Percentiles rank a stretch among this genome's conserved stretches.
Conservation (phyloP, 2,797 vertebrate genomes). For the Lindbergichthys nudifrons region DNA sequence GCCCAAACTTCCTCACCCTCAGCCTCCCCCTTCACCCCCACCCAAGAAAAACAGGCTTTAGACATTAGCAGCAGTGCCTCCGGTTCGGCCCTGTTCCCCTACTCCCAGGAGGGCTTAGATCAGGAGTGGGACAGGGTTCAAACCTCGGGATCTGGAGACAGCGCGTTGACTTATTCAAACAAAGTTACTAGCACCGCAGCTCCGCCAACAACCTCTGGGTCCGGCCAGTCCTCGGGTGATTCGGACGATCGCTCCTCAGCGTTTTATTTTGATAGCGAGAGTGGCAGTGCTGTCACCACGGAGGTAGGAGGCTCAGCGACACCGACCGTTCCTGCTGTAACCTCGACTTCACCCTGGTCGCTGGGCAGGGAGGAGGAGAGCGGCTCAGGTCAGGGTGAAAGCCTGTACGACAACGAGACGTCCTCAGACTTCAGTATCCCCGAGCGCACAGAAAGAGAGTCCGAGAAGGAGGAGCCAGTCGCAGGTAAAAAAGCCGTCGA, state of each 20-base stretch:
- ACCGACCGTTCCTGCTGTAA: constrained; percentile 24
- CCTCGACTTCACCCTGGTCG: constrained; percentile 77
- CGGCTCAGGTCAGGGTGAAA: constrained; percentile 92
- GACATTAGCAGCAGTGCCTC: constrained; percentile 87
- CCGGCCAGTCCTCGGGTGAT: constrained; percentile 63
- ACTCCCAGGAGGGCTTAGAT: constrained; percentile 85
- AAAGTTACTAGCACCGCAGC: constrained; percentile 39
- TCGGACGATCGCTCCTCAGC: constrained; percentile 77
- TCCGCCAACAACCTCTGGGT: constrained; percentile 40
- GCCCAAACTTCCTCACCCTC: constrained; percentile 76
- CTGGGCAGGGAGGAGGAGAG: constrained; percentile 91
- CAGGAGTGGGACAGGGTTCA: constrained; percentile 85
- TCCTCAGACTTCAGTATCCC: constrained; percentile 97
- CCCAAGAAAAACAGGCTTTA: constrained; percentile 80
- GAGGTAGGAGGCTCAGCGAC: constrained; percentile 50
- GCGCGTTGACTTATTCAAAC: constrained; percentile 65
- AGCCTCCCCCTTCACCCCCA: constrained; percentile 75
- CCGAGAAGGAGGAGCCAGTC: constrained; percentile 86
- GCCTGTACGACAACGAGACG: constrained; percentile 93
- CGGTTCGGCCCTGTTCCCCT: constrained; percentile 85
- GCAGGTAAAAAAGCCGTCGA: constrained; percentile 87
- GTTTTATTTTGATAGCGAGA: constrained; percentile 84
- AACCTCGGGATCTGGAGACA: constrained; percentile 83
- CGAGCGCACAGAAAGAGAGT: constrained; percentile 88
- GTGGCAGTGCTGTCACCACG: constrained; percentile 63